Evolutionary conservation across 1,140 invertebrate genomes (phyloP).

Genomic region (Drosophila simulans): DNA sequence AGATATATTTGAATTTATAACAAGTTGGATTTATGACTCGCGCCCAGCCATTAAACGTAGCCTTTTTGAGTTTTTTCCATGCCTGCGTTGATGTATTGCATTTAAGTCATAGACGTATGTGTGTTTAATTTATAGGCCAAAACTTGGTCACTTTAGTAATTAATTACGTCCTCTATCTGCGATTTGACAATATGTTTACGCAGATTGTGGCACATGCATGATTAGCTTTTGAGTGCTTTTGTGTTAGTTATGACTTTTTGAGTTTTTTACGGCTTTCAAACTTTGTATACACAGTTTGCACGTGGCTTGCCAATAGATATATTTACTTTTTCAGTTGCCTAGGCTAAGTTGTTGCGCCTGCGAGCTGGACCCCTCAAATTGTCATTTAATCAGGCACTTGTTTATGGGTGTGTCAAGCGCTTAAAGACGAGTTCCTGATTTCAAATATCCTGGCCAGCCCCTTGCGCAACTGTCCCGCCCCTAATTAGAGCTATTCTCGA

Average conservation of each 20-base stretch:
- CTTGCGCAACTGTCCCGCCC: conserved; percentile 73
- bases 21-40: conserved; percentile 67
- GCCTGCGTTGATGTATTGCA: conserved; percentile 36
- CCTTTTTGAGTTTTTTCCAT: conserved; percentile 13
- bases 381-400: not conserved
- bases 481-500: conserved; percentile 81
- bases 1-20: conserved; percentile 82
- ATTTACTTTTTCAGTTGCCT: conserved; percentile 30
- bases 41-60: conserved; percentile 53
- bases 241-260: not conserved
- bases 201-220: conserved; percentile 46
- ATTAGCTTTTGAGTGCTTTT: conserved; percentile 32
- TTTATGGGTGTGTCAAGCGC: not conserved
- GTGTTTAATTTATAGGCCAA: conserved; percentile 64
- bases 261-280: not conserved
- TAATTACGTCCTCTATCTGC: conserved; percentile 45
- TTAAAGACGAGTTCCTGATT: conserved; percentile 19
- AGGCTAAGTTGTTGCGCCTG: conserved; percentile 41
- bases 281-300: conserved; percentile 29
- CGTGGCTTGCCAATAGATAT: conserved; percentile 32
- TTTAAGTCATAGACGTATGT: conserved; percentile 22
- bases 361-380: not conserved
- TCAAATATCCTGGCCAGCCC: conserved; percentile 32
- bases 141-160: conserved; percentile 60
- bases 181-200: conserved; percentile 28